Evolutionary conservation across 2,888 invertebrate genomes (phyloP), one percentile per base, ranked within the genome.

Genomic region (Cerastis rubricosa): DNA sequence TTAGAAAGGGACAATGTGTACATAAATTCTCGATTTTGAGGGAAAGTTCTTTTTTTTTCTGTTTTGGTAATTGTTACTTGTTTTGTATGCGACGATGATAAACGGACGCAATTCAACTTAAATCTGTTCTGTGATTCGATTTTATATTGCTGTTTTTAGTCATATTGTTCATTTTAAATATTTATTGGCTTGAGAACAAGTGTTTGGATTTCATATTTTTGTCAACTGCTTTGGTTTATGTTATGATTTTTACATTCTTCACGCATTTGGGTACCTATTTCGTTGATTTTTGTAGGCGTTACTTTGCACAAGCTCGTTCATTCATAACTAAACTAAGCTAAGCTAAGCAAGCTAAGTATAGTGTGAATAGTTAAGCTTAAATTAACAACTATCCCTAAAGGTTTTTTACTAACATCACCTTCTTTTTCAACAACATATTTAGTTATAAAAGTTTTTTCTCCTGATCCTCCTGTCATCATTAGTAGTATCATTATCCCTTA

Each of bases 1-100:
- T 87, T 88, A 88, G 89, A 89, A 89, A 88, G 85, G 88, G 89
- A 87, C 89, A 88, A 87, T 91, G 81, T 86, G 84, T 87, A 86
- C 85, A 85, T 87, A 90, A 91, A 92, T 87, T 88, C 87, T 80
- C 83, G 73, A 88, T 90, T 91, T 89, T 90, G 90, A 91, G 94
- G 94, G 94, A 95, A 95, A 94, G 94, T 94, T 91, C 85, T 85
- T 83, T 86, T 64, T 83, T 85, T 40, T 72, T 80, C 35, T 75
- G 84, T 83, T 87, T 87, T 81, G 43, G 80, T 75, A 82, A 80
- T 85, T 84, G 81, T 88, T 47, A 74, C 77, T 83, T 85, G 75
- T 80, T 91, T 92, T 90, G 89, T 91, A 91, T 91, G 88, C 91
- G 45, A 22, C 57, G 63, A 81, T 71, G 72, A 49, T 71, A 73